These are phyloP conservation scores for Clusia tigrina DNA, from an alignment of 2,888 invertebrate species.

Conservation along the genomic window DNA sequence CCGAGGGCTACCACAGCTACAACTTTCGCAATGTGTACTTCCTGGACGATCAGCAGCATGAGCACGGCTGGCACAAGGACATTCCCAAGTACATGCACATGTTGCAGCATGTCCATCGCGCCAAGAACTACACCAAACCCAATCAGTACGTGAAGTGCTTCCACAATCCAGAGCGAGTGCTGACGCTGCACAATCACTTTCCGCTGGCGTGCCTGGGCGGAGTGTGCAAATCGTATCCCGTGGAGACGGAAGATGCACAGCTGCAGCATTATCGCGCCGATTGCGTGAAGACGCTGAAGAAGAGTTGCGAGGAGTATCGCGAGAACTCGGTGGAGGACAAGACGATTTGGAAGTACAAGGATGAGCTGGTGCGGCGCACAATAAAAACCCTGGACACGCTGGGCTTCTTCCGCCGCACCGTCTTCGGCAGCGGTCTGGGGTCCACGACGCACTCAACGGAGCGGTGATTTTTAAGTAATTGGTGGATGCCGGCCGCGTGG, in stretches of 20 bases:
- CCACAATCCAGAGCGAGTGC: slow-evolving; percentile 88
- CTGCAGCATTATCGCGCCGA: slow-evolving; percentile 94
- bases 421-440: slow-evolving; percentile 42
- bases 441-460: slow-evolving; percentile 59
- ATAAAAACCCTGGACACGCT: slow-evolving; percentile 75
- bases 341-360: slow-evolving; percentile 88
- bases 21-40: slow-evolving; percentile 93
- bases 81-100: slow-evolving; percentile 91
- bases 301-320: slow-evolving; percentile 82
- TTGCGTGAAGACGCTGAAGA: slow-evolving; percentile 87
- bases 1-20: slow-evolving; percentile 72
- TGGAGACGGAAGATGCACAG: slow-evolving; percentile 84
- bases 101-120: slow-evolving; percentile 90
- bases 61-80: slow-evolving; percentile 80
- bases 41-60: slow-evolving; percentile 84
- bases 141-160: slow-evolving; percentile 94
- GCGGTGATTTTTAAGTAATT: slow-evolving; percentile 61
- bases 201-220: slow-evolving; percentile 88
- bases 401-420: slow-evolving; percentile 69
- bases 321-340: slow-evolving; percentile 84
- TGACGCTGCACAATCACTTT: slow-evolving; percentile 92
- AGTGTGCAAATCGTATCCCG: slow-evolving; percentile 83
- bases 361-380: slow-evolving; percentile 75
- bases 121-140: slow-evolving; percentile 90
- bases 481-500: slow-evolving; percentile 33